Base-by-base conservation (phyloP, 2,797 vertebrate genomes). In the Bradypodion pumilum region DNA sequence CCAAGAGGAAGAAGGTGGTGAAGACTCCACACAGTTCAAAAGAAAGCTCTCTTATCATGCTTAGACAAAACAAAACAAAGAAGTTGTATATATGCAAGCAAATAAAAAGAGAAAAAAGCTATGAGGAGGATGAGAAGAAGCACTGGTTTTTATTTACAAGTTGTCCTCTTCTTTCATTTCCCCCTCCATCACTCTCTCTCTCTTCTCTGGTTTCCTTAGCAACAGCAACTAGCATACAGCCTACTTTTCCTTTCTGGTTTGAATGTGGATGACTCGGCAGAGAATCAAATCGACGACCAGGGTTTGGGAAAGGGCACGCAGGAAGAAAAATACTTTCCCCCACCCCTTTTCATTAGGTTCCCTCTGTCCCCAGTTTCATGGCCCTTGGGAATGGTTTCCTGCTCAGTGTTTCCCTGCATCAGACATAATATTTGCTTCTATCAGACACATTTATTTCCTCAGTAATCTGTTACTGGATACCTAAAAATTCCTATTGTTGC, bases 151-250 rank as follows among this genome's bases (percentile, higher is more conserved):
- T 59, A 94, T 94, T 94, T 91, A 89, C 91, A 83, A 89, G 86
- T 93, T 82, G 7, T 94, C 27, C 65, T 94, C 92, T 84, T 86
- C 2, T 37, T 91, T n/a, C 88, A 92, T 89, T 59, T 74, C 93
- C 93, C 89, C 92, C 93, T 16, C 19, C 49, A 9, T 52, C n/a
- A 94, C 94, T 91, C 93, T 92, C 78, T 89, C 91, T 94, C 94
- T 95, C 92, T 93, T 59, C 66, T 90, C 91, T 90, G 76, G 93
- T 96, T 94, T 92, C 95, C 94, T 95, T 94, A 91, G 95, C 91
- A 96, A 96, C 95, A 85, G 85, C 89, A 85, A 87, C 91, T 85
- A 49, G 7, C 86, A 91, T 92, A 93, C 89, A 74, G 88, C 88
- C 87, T 69, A 74, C 80, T 35, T 85, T 85, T 92, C 85, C 19